Conservation (phyloP, 2,797 vertebrate species). For the Pelobates cultripes region DNA sequence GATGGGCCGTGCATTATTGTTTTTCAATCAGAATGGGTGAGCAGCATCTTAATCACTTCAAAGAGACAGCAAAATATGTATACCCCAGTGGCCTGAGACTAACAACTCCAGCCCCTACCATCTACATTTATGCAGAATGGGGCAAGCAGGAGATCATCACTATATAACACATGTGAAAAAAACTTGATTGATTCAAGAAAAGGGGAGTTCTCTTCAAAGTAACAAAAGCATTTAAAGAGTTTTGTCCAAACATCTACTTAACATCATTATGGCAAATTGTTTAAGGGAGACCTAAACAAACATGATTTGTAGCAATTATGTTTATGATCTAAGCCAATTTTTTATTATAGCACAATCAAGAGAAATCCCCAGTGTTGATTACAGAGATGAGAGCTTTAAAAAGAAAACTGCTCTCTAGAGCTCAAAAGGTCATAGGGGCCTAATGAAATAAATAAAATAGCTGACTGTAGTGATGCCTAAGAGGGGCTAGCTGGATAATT, state of each 20-base stretch:
- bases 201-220: no score
- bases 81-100: neutral
- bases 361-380: neutral
- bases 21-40: neutral
- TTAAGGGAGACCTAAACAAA: neutral
- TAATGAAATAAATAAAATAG: neutral
- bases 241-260: neutral
- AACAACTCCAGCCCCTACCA: neutral
- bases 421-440: neutral
- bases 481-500: neutral
- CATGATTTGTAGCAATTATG: neutral
- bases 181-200: no score
- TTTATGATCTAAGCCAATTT: neutral
- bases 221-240: no score
- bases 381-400: neutral
- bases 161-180: no score
- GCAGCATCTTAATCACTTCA: slow-evolving; percentile 2
- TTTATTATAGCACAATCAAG: neutral
- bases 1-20: slow-evolving; percentile 15
- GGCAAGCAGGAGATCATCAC: neutral
- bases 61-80: slow-evolving; percentile 8
- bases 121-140: neutral
- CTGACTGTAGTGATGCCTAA: neutral
- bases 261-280: neutral
- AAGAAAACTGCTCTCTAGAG: neutral